A percentile compares a stretch with the other conserved stretches of the same genome.
These are phyloP conservation scores for Drosophila orena DNA, from an alignment of 1,140 invertebrate genomes.

Conservation along the genomic window DNA sequence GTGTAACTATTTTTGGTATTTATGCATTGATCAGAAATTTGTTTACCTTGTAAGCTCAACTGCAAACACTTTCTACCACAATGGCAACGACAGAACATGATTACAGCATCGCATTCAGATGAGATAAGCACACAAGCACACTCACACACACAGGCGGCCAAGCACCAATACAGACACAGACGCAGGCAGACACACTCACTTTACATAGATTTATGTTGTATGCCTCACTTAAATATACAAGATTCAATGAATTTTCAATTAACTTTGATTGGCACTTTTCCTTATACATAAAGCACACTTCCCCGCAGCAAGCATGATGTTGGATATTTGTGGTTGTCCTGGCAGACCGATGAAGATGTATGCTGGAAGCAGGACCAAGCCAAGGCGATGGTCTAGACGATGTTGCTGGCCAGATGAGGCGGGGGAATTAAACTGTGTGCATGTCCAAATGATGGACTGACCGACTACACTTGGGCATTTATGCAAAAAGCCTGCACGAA, in stretches of 20 bases:
- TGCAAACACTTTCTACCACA: slow-evolving; percentile 53
- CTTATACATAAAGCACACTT: slow-evolving; percentile 42
- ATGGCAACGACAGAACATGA: slow-evolving; percentile 34
- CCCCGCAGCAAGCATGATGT: slow-evolving; percentile 45
- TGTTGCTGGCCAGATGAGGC: slow-evolving; percentile 25
- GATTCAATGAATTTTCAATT: slow-evolving; percentile 83
- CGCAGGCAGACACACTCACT: slow-evolving; percentile 16
- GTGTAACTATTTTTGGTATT: slow-evolving; percentile 45
- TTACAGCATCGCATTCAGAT: slow-evolving; percentile 35
- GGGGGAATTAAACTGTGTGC: slow-evolving; percentile 33
- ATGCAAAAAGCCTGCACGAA: slow-evolving; percentile 46
- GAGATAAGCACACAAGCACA: slow-evolving; percentile 22
- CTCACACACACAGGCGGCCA: neutral
- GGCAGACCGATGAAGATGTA: slow-evolving; percentile 1
- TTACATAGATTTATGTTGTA: slow-evolving; percentile 61
- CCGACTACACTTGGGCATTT: slow-evolving; percentile 29
- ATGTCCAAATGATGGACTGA: slow-evolving; percentile 59
- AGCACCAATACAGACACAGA: slow-evolving; percentile 7
- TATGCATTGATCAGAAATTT: slow-evolving; percentile 70
- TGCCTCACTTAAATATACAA: slow-evolving; percentile 77
- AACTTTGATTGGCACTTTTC: slow-evolving; percentile 82
- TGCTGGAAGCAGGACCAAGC: neutral
- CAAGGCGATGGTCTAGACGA: slow-evolving; percentile 28
- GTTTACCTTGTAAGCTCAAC: slow-evolving; percentile 78
- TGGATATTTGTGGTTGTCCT: slow-evolving; percentile 41